phyloP scores from a whole-genome alignment of 2,113 vertebrate genomes.

The Poeciliopsis retropinna region DNA sequence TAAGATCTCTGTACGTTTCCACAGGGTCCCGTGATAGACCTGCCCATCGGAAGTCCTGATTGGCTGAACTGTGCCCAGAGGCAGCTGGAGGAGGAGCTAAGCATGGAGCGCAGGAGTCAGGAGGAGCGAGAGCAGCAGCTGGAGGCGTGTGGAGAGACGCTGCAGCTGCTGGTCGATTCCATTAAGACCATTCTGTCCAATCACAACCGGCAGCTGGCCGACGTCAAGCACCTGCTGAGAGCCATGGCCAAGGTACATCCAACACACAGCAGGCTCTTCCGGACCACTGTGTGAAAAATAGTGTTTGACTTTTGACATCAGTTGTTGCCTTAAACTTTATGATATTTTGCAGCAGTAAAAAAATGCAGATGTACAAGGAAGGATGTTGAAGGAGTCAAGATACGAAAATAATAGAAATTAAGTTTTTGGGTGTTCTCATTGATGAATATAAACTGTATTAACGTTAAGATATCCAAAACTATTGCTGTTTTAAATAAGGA shows the following conservation, averaged over 20 bases:
- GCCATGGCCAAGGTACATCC: constrained; percentile 95
- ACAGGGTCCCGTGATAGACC: constrained; percentile 87
- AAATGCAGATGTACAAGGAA: too few relatives aligned
- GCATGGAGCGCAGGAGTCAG: constrained; percentile 84
- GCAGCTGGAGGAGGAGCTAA: constrained; percentile 91
- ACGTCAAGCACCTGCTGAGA: constrained; percentile 95
- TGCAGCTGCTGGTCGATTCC: constrained; percentile 94
- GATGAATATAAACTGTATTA: too few relatives aligned
- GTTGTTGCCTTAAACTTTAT: too few relatives aligned
- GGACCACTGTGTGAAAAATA: too few relatives aligned
- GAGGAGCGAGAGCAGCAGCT: constrained; percentile 93
- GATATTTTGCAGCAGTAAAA: too few relatives aligned
- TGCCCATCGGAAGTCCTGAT: constrained; percentile 91
- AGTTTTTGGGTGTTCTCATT: too few relatives aligned
- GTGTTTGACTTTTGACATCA: too few relatives aligned
- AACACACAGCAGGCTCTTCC: too few relatives aligned
- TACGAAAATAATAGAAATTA: too few relatives aligned
- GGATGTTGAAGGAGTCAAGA: too few relatives aligned
- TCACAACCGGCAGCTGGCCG: constrained; percentile 95
- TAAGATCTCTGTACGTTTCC: background rate
- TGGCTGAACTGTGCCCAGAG: constrained; percentile 93
- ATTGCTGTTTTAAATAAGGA: too few relatives aligned
- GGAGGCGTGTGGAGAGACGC: constrained; percentile 89
- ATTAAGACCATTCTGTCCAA: constrained; percentile 93
- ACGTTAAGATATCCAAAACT: too few relatives aligned